Base-by-base conservation (phyloP, 2,888 invertebrate genomes). In the Spialia ferax region DNA sequence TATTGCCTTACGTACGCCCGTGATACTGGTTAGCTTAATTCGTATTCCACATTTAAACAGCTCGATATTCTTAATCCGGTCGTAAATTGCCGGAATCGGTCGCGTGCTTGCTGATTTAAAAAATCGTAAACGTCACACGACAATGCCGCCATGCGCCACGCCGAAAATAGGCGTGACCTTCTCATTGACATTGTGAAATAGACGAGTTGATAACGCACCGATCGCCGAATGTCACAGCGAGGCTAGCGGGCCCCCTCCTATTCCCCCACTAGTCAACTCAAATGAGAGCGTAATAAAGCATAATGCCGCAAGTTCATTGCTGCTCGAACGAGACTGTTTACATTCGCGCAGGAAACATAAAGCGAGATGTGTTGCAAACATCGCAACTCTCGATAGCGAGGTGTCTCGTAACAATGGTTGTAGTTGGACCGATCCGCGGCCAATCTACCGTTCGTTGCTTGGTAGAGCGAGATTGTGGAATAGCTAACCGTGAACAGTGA, bases 181-280 rank as follows among this genome's bases (percentile, higher is more conserved):
- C 93, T 93, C 93, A 93, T 93, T 93, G 93, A 93, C 93, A 93
- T 93, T 93, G 93, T 93, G 93, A 91, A 93, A 93, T 93, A 92
- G 89, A 88, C 87, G 84, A 87, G 85, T 86, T 93, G 93, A 93
- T 93, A 92, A 92, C 89, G 82, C 85, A 80, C 81, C 86, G 91
- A 92, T 86, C 89, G 85, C 84, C 89, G 91, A 93, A 93, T 92
- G 93, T 92, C 93, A 92, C 79, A 79, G 78, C 92, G 89, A 91
- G 91, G 91, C 89, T 89, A 88, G 84, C 79, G 81, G 84, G 81
- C 84, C 87, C 91, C 91, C 87, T 85, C 80, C 86, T 79, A 76
- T 73, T 70, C 70, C 81, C 83, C 87, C 85, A 84, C 89, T 79
- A 78, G 76, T 77, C 77, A 77, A 81, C 80, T 60, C 69, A 74